Base-by-base conservation (phyloP, 2,888 invertebrate genomes). In the Copidosoma aretas region DNA sequence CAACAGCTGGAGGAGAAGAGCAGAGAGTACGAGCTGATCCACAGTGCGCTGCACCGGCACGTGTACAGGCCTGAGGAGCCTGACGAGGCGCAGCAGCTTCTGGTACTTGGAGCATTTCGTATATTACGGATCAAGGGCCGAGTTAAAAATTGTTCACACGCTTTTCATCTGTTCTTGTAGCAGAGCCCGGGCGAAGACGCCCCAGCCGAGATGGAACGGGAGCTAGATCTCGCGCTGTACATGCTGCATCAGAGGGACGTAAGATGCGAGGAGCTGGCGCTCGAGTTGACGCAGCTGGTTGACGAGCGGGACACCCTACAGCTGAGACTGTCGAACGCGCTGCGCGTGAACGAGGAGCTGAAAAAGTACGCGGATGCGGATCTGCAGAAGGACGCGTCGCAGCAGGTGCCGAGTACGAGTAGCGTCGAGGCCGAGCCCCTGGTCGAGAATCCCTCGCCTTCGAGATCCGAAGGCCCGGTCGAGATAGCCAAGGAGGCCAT, bases 301-400 rank as follows among this genome's bases (percentile, higher is more conserved):
- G 94, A 94, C 81, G 95, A 95, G 81, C 87, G 95, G 64, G 95
- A 95, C 79, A 92, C 92, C 0, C 83, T 95, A 63, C 95, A 95
- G 77, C 83, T 95, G 70, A 89, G 93, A 73, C 84, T 95, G 10
- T 94, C 94, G 0, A 93, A 93, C 78, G 91, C 93, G 14, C 86
- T 95, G 66, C 87, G 94, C 56, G 88, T 91, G 49, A 90, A 90
- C 75, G 94, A 93, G 81, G 87, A 89, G 22, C 77, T 88, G 68
- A 81, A 84, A 79, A 87, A 73, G 65, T 49, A 68, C 0, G 57
- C 60, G 1, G 39, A 21, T 10, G 12, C 63, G 10, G 54, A 46
- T 8, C 32, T 61, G 5, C 73, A 75, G 14, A 51, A 59, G 19
- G 74, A 69, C 22, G 73, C 73, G 0, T 72, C 59, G 75, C 75